A percentile compares a stretch with the other conserved stretches of the same genome.
Evolutionary conservation across 2,888 invertebrate species (phyloP).

Genomic region (Drosophila formosana): DNA sequence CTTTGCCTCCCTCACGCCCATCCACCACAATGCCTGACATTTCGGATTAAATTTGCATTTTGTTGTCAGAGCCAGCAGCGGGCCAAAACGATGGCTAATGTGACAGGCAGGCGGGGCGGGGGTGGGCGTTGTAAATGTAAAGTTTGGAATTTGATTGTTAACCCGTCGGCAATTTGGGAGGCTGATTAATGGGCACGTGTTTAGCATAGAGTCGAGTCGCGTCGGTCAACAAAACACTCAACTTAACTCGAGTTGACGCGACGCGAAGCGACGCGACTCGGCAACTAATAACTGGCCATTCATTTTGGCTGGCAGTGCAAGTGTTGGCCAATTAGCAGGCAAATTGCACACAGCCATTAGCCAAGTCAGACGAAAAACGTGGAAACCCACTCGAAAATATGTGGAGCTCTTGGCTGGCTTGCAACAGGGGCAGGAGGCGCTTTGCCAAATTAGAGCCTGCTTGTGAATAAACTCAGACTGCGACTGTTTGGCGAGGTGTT

Average conservation of each 20-base stretch:
- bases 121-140: background rate
- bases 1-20: background rate
- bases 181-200: constrained; percentile 71
- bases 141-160: constrained; percentile 14
- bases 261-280: constrained; percentile 1
- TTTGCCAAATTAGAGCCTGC: constrained; percentile 55
- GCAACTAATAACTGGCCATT: constrained; percentile 65
- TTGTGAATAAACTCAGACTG: constrained; percentile 25
- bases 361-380: constrained; percentile 50
- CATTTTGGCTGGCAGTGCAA: constrained; percentile 66
- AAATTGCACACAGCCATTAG: constrained; percentile 52
- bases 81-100: constrained; percentile 23
- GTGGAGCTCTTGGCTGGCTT: constrained; percentile 22
- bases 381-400: constrained; percentile 7
- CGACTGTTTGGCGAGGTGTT: constrained; percentile 25
- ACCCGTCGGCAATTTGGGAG: constrained; percentile 8
- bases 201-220: constrained; percentile 35
- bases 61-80: background rate
- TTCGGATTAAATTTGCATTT: constrained; percentile 31
- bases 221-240: constrained; percentile 5
- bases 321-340: constrained; percentile 73
- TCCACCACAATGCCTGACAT: background rate
- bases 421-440: constrained; percentile 17
- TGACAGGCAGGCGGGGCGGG: constrained; percentile 20
- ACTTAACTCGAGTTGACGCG: background rate